Conservation (phyloP, 2,888 invertebrate species). For the Eristalinus sepulchralis region DNA sequence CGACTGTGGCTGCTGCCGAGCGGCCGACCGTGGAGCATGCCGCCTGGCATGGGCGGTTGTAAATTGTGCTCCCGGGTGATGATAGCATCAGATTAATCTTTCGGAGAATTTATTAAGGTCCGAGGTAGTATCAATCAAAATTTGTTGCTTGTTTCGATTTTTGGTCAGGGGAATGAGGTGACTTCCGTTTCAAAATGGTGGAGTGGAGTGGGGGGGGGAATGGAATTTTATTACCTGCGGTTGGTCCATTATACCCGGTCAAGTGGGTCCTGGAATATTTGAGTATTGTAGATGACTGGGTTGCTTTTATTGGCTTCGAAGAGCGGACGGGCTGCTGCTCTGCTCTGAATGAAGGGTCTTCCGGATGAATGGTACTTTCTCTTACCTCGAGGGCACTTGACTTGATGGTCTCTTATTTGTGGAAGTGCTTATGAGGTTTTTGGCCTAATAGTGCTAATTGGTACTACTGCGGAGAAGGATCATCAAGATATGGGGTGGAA, state of each 20-base stretch:
- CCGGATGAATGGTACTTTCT: not conserved
- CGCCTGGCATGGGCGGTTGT: too few species aligned
- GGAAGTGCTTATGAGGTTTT: not conserved
- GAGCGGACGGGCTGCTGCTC: not conserved
- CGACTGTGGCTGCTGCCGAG: not conserved
- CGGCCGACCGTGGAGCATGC: not conserved
- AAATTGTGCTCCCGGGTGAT: constrained; percentile 42
- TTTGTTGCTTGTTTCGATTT: constrained; percentile 50
- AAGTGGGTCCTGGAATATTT: constrained; percentile 1
- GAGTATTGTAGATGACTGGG: not conserved
- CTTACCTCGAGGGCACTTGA: not conserved
- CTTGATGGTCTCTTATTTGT: not conserved
- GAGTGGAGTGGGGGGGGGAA: not conserved
- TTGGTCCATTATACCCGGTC: constrained; percentile 24
- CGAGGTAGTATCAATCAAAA: constrained; percentile 64
- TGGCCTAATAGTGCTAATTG: not conserved
- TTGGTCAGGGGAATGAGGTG: not conserved
- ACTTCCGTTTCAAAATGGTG: not conserved
- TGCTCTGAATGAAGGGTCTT: not conserved
- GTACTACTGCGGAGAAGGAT: not conserved
- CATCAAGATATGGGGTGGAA: not conserved
- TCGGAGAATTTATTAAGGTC: constrained; percentile 54
- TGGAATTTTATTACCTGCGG: constrained; percentile 24
- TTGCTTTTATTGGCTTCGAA: not conserved
- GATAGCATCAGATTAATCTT: constrained; percentile 62